Base-by-base conservation (phyloP, 2,113 vertebrate genomes). In the Falcunculus frontatus region DNA sequence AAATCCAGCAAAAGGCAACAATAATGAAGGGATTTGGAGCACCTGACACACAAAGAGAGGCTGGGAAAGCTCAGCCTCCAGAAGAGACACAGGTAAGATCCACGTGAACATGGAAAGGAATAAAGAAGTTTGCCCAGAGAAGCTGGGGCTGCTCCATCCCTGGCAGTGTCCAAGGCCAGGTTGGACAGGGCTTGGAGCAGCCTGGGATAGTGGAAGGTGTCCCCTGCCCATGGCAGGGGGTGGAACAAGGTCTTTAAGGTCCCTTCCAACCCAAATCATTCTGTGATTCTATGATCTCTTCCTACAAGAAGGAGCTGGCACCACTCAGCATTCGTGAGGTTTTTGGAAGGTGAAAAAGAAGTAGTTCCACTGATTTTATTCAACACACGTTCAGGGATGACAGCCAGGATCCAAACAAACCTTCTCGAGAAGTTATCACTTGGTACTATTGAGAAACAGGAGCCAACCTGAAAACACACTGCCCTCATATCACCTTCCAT, bases 101-200 rank as follows among this genome's bases (percentile, higher is more conserved):
- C 39, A 39, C 39, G 11, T 39, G 39, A 39, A 39, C 39, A 6
- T 37, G 11, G 18, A 25, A 74, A 47, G 13, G 13, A 53, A 13
- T 15, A 11, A 46, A 53, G 18, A 27, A 52, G 13, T 27, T 21
- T 69, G 8, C 10, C n/a, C 55, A 69, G 55, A 49, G 56, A 0
- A 77, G 63, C 49, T 49, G 35, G 1, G 16, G 46, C 55, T 76
- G 55, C 63, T 26, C 35, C 30, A 62, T 23, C n/a, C 41, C 26
- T 84, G 55, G n/a, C 0, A 49, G 15, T 49, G 32, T 0, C 26
- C 70, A 16, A 55, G 55, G 47, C 14, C 30, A 76, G 35, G 44
- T 0, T 80, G 27, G 52, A n/a, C 0, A 0, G 37, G 35, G 22
- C 21, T 73, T 2, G 76, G 47, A 76, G 10, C 30, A 23, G 0